These are phyloP conservation scores for Drosophila parabipectinata DNA, from an alignment of 1,140 invertebrate species.

Conservation along the genomic window DNA sequence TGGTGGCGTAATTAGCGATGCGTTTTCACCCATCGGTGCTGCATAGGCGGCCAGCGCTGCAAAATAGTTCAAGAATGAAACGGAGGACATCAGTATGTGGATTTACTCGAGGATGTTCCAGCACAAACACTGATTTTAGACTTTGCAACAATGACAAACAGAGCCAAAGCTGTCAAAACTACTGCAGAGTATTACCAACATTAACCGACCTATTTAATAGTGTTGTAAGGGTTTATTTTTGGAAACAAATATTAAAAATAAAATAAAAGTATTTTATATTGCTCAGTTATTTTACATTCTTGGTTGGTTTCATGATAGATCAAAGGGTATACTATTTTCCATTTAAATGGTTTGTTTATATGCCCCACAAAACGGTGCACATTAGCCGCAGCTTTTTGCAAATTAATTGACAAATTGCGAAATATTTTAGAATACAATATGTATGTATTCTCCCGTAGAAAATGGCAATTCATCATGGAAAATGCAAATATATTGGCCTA, in stretches of 20 bases:
- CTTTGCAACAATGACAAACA: conserved; percentile 16
- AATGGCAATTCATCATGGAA: conserved; percentile 38
- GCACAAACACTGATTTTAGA: conserved; percentile 9
- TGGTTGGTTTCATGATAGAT: no score
- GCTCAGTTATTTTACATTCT: no score
- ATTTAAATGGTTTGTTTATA: neutral
- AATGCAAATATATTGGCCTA: conserved; percentile 45
- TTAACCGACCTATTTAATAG: no score
- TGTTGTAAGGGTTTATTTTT: no score
- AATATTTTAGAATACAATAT: conserved; percentile 25
- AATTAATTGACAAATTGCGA: conserved; percentile 54
- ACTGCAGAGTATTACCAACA: neutral
- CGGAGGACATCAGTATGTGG: conserved; percentile 29
- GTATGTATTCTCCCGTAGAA: conserved; percentile 3
- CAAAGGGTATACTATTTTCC: conserved; percentile 4
- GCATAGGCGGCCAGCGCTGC: conserved; percentile 59
- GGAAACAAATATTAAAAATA: no score
- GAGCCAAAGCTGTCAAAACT: neutral
- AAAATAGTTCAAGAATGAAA: conserved; percentile 64
- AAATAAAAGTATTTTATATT: no score
- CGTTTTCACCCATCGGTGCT: conserved; percentile 44
- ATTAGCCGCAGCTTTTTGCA: conserved; percentile 28
- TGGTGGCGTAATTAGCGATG: conserved; percentile 62
- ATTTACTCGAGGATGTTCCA: conserved; percentile 17
- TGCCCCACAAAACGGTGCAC: conserved; percentile 19